A percentile compares a stretch with the other conserved stretches of the same genome.
Evolutionary conservation across 2,888 invertebrate genomes (phyloP).

Genomic region (Dryadula phaetusa): DNA sequence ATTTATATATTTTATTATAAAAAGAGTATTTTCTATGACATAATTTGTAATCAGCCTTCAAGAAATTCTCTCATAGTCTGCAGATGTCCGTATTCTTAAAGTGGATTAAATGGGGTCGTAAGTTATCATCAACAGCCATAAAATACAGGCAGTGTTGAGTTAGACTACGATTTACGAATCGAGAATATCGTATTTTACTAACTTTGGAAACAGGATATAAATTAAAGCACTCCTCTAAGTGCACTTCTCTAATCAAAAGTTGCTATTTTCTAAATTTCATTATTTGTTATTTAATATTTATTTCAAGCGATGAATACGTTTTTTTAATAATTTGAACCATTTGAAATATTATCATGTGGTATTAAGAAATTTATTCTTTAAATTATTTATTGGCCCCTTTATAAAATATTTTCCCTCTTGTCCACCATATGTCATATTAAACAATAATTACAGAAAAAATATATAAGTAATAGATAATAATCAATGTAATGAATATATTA

Average conservation of each 20-base stretch:
- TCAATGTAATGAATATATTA: no score
- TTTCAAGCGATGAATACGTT: background rate
- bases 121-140: conserved; percentile 54
- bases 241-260: conserved; percentile 45
- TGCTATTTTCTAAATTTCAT: conserved; percentile 25
- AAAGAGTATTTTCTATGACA: conserved; percentile 39
- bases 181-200: conserved; percentile 45
- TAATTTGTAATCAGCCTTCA: conserved; percentile 38
- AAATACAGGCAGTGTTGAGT: conserved; percentile 53
- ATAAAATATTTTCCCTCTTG: no score
- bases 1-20: conserved; percentile 26
- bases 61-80: conserved; percentile 45
- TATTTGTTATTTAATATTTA: conserved; percentile 24
- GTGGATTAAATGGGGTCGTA: conserved; percentile 53
- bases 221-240: conserved; percentile 45
- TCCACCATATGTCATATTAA: no score
- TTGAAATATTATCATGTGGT: background rate
- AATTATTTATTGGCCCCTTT: background rate
- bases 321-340: background rate
- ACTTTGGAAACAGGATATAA: conserved; percentile 45
- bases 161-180: conserved; percentile 51
- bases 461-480: no score
- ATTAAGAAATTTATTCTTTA: background rate
- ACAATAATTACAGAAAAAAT: no score
- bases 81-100: conserved; percentile 50